Evolutionary conservation across 2,113 vertebrate genomes (phyloP), one percentile per base, ranked within the genome.

Genomic region (Psettodes erumei): DNA sequence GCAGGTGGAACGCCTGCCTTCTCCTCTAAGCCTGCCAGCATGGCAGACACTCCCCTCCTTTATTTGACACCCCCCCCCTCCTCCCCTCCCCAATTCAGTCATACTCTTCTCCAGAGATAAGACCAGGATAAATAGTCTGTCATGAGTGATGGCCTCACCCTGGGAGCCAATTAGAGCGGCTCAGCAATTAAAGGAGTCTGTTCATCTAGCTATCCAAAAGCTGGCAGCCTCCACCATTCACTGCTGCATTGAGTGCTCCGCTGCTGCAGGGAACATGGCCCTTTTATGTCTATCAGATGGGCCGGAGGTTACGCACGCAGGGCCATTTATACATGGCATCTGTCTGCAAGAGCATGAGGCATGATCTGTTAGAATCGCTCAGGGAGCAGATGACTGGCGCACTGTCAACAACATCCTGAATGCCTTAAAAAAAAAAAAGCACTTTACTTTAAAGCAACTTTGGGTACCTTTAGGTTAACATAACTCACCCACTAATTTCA

Each of bases 121-220:
- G 69, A 59, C 51, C 37, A 19, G 69, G 81, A 86, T 89, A 89
- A 85, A 87, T 84, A 75, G 83, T 73, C 68, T 80, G 67, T 75
- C 69, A 63, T 69, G 73, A 88, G 56, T 81, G 85, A 90, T 75
- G 84, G 89, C 83, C 77, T 90, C 89, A 79, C 86, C 76, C 79
- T 66, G 69, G 87, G 90, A 93, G 86, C 86, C 87, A 92, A 91
- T 92, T 92, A 91, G 83, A 86, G 13, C 27, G 61, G 69, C 67
- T 69, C 64, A 27, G 80, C 86, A 88, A 90, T 91, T 91, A 91
- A 88, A 81, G 58, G 30, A 79, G 69, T 70, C 77, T 85, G 70
- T 81, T 89, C 74, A 81, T 89, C 86, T 82, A 78, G 77, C 70
- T 48, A 25, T 77, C 71, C 33, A 37, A 68, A 62, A 70, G 77